Base-by-base conservation (phyloP, 2,888 invertebrate species). In the Pammene fasciana region DNA sequence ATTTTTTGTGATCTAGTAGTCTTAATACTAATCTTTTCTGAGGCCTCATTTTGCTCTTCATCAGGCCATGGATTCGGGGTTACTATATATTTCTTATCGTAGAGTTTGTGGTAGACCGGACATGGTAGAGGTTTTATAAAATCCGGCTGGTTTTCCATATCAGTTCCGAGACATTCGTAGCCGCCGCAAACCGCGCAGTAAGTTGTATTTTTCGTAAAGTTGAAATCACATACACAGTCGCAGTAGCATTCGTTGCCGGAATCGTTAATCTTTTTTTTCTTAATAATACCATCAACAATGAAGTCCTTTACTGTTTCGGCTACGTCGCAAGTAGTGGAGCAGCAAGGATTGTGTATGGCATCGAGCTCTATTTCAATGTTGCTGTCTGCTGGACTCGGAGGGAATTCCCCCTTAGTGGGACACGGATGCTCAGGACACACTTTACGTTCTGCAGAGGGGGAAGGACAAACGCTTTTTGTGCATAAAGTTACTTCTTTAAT, bases 151-250 rank as follows among this genome's bases (percentile, higher is more conserved):
- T 83, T 74, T 72, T 76, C 80, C 76, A 88, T 84, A 73, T 92
- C 91, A 43, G 86, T 83, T 13, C 92, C 92, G 34, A 89, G 74
- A 65, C 87, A 87, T 77, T 92, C 90, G 67, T 89, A 92, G 0
- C 92, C 92, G 13, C 90, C 90, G 72, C 92, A 92, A 36, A 92
- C 83, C 4, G 84, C 76, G 73, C 92, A 92, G 73, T 92, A 92
- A 38, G 90, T 90, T 1, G 91, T 91, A 72, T 89, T 87, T 26
- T 80, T 86, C 0, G 85, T 74, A 76, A 89, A 86, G 72, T 86
- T 86, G 76, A 89, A 90, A 68, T 79, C 81, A 77, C 92, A 92
- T 67, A 81, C 85, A 75, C 92, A 92, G 71, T 91, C 91, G 67
- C 92, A 92, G 72, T 82, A 91, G 76, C 92, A 92, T 0, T 84